Percentiles rank a stretch among this genome's conserved stretches.
Evolutionary conservation across 2,888 invertebrate genomes (phyloP).

Genomic region (Eupithecia tripunctaria): DNA sequence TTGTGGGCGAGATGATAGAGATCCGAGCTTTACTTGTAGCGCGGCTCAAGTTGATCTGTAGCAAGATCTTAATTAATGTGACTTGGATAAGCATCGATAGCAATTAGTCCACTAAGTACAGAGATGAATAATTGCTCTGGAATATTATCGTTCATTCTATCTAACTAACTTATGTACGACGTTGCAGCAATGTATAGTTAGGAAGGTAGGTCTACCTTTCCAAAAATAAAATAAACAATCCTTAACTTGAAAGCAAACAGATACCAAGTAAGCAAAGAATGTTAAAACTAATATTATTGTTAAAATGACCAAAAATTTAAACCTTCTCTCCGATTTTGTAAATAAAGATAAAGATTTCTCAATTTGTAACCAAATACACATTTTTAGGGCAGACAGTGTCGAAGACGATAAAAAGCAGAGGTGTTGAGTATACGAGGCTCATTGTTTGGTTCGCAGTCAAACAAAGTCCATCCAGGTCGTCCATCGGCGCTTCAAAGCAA

Average conservation of each 20-base stretch:
- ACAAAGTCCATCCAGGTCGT: constrained; percentile 58
- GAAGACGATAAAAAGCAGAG: constrained; percentile 73
- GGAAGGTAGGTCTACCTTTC: background rate
- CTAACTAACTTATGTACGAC: background rate
- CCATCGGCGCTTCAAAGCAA: constrained; percentile 71
- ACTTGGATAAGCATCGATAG: constrained; percentile 34
- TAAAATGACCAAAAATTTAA: constrained; percentile 44
- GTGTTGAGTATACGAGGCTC: constrained; percentile 72
- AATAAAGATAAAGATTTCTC: constrained; percentile 63
- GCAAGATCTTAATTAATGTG: constrained; percentile 41
- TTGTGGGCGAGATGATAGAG: constrained; percentile 24
- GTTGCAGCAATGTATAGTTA: background rate
- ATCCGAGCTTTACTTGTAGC: constrained; percentile 37
- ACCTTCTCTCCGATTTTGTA: constrained; percentile 55
- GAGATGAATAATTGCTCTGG: constrained; percentile 5
- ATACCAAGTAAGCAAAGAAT: constrained; percentile 34
- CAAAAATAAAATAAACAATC: constrained; percentile 16
- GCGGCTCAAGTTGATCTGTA: constrained; percentile 30
- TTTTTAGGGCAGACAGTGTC: constrained; percentile 61
- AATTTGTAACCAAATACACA: constrained; percentile 64
- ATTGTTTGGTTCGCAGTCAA: constrained; percentile 74
- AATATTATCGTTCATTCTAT: background rate
- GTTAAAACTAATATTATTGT: constrained; percentile 46
- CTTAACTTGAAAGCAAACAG: constrained; percentile 28
- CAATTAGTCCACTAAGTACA: constrained; percentile 24